phyloP scores from a whole-genome alignment of 2,797 vertebrate species.

The Phrynocephalus forsythii region DNA sequence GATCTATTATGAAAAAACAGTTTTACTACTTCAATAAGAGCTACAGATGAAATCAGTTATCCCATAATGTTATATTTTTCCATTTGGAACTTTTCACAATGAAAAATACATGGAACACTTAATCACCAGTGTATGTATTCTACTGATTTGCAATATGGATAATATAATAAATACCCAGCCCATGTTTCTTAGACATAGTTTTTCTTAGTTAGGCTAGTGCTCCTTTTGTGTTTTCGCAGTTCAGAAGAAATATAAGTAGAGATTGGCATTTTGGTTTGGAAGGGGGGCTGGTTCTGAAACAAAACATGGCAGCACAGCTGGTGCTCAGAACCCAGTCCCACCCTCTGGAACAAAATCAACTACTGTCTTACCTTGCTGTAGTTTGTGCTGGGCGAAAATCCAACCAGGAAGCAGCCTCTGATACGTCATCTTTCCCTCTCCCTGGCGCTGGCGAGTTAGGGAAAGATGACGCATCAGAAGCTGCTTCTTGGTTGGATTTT shows the following conservation, averaged over 20 bases:
- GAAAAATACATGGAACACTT: neutral
- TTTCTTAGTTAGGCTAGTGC: neutral
- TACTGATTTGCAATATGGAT: neutral
- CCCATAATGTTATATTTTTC: neutral
- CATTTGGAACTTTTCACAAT: neutral
- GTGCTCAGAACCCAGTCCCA: too few species aligned
- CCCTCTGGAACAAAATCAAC: too few species aligned
- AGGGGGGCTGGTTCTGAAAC: too few species aligned
- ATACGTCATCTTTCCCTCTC: too few species aligned
- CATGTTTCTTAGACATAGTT: neutral
- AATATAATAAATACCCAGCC: neutral
- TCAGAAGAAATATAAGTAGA: neutral
- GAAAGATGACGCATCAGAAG: too few species aligned
- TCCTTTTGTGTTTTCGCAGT: neutral
- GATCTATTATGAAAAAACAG: neutral
- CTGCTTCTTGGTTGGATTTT: too few species aligned
- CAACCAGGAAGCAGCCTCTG: too few species aligned
- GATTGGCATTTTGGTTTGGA: too few species aligned
- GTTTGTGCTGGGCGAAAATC: too few species aligned
- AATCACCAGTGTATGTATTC: neutral
- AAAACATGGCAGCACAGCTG: too few species aligned
- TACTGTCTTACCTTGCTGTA: too few species aligned
- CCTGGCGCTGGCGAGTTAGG: too few species aligned
- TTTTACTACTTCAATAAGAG: neutral
- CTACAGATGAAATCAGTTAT: conserved; percentile 4